A percentile compares a stretch with the other conserved stretches of the same genome.
These are phyloP conservation scores for Apodemus speciosus DNA, from an alignment of 2,113 vertebrate genomes.

Conservation along the genomic window DNA sequence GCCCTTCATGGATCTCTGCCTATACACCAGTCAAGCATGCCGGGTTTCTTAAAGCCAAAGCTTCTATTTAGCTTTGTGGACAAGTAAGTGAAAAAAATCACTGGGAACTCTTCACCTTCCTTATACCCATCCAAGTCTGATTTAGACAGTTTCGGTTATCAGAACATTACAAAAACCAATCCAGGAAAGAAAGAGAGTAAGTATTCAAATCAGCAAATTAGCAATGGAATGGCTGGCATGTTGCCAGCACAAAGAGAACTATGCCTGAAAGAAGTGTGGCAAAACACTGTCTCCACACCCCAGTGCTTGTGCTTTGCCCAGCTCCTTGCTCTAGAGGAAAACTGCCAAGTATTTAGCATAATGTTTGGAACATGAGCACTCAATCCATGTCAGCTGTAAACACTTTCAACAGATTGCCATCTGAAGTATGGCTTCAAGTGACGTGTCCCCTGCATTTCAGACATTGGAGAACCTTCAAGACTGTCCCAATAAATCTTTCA, in stretches of 20 bases:
- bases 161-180: neutral
- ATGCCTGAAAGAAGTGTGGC: neutral
- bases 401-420: neutral
- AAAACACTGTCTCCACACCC: neutral
- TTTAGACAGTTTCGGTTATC: neutral
- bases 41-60: constrained; percentile 22
- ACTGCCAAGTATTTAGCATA: neutral
- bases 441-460: neutral
- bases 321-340: neutral
- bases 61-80: neutral
- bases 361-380: neutral
- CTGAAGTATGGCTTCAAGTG: neutral
- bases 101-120: neutral
- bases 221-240: neutral
- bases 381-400: neutral
- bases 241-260: neutral
- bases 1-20: neutral
- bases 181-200: neutral
- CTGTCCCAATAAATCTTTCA: neutral
- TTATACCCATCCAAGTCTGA: neutral
- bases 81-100: neutral
- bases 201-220: neutral
- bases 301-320: neutral
- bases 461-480: neutral
- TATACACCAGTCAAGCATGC: neutral